Conservation (phyloP, 2,888 invertebrate genomes). For the Drosophila suboccidentalis region DNA sequence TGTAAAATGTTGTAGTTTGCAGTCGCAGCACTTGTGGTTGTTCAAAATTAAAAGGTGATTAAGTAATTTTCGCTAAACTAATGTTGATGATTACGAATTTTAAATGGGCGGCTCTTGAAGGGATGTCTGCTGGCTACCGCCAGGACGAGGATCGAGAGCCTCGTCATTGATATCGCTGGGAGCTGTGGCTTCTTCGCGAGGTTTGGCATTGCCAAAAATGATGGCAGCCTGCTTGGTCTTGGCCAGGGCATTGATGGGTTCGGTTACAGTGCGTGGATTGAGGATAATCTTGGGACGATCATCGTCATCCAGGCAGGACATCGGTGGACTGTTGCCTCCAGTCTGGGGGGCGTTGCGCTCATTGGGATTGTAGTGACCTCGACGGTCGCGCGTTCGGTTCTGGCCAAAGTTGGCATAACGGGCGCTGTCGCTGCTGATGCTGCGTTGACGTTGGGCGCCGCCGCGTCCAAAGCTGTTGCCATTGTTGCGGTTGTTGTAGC, state of each 20-base stretch:
- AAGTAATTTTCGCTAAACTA: constrained; percentile 54
- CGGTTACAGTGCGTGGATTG: constrained; percentile 93
- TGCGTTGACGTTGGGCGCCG: constrained; percentile 59
- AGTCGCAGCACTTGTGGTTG: constrained; percentile 25
- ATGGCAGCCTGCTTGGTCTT: constrained; percentile 93
- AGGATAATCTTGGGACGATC: constrained; percentile 93
- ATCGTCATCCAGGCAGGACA: constrained; percentile 84
- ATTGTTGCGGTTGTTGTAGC: constrained; percentile 24
- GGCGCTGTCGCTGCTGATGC: constrained; percentile 67
- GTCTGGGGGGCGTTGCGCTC: constrained; percentile 5
- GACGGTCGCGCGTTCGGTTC: constrained; percentile 73
- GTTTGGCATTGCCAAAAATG: constrained; percentile 97
- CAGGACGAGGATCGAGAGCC: constrained; percentile 16
- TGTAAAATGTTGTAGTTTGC: neutral
- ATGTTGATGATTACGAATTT: neutral
- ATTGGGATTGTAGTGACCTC: constrained; percentile 72
- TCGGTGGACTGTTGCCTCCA: constrained; percentile 5
- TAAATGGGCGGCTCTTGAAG: neutral
- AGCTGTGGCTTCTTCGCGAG: constrained; percentile 88
- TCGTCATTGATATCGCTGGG: neutral
- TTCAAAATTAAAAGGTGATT: constrained; percentile 27
- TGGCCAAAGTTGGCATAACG: constrained; percentile 82
- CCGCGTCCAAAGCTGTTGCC: constrained; percentile 54
- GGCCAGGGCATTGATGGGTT: constrained; percentile 94
- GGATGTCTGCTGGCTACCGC: constrained; percentile 17